Percentiles rank a stretch among this genome's conserved stretches.
These are phyloP conservation scores for Suncus etruscus DNA, from an alignment of 2,113 vertebrate genomes.

Conservation along the genomic window DNA sequence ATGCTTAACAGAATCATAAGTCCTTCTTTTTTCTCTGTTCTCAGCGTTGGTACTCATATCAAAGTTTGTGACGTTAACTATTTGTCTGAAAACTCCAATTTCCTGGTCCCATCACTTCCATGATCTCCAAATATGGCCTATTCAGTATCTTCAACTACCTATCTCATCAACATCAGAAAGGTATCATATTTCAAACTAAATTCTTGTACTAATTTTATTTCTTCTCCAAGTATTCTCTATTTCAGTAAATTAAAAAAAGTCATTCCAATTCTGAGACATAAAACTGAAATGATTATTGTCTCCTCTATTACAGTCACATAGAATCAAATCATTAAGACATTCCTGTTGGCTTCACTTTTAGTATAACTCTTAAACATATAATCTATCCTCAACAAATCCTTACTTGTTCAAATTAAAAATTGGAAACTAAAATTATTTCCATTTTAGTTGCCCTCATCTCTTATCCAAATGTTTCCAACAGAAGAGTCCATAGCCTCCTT, in stretches of 20 bases:
- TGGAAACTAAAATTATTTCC: no score
- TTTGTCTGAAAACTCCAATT: not conserved
- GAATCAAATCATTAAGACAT: not conserved
- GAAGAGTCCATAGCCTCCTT: not conserved
- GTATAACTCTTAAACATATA: not conserved
- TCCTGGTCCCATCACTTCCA: not conserved
- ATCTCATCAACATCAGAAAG: conserved; percentile 6
- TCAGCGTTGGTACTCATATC: not conserved
- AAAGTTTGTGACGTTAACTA: not conserved
- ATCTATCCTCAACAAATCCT: no score
- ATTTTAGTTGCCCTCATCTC: not conserved
- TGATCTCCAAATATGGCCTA: not conserved
- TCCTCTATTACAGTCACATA: not conserved
- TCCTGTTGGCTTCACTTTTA: not conserved
- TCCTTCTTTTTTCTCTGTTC: not conserved
- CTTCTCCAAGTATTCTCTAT: not conserved
- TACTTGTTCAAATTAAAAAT: no score
- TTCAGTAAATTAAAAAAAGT: not conserved
- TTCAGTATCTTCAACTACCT: not conserved
- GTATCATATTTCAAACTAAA: not conserved
- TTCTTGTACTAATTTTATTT: not conserved
- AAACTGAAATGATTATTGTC: not conserved
- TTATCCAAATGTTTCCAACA: not conserved
- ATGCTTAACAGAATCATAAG: not conserved
- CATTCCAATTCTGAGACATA: not conserved